Evolutionary conservation across 2,797 vertebrate genomes (phyloP).

Genomic region (Myotis planiceps): DNA sequence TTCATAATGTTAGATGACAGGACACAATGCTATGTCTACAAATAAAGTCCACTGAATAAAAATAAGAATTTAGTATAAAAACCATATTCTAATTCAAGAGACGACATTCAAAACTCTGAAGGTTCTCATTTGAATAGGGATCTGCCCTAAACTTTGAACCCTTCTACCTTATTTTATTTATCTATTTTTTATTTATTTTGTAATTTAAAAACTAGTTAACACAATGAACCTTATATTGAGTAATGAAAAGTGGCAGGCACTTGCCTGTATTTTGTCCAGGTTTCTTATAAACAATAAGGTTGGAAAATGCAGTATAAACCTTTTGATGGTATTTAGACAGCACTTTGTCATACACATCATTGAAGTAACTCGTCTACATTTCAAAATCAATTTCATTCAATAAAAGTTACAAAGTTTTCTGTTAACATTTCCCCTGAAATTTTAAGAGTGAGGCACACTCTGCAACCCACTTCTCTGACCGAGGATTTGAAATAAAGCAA

Average conservation of each 20-base stretch:
- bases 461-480: neutral
- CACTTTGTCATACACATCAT: neutral
- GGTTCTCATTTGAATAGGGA: neutral
- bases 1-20: neutral
- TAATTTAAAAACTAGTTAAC: neutral
- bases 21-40: neutral
- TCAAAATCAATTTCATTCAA: slow-evolving; percentile 61
- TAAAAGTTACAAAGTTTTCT: neutral
- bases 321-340: slow-evolving; percentile 3
- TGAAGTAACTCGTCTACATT: slow-evolving; percentile 17
- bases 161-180: neutral
- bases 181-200: neutral
- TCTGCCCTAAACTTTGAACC: neutral
- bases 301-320: neutral
- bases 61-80: neutral
- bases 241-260: neutral
- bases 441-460: neutral
- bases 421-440: neutral
- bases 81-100: neutral
- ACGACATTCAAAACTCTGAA: neutral
- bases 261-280: neutral
- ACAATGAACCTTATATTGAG: neutral
- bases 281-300: neutral
- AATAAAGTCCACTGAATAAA: neutral
- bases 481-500: slow-evolving; percentile 39